A percentile compares a stretch with the other conserved stretches of the same genome.
phyloP scores from a whole-genome alignment of 2,888 invertebrate genomes.

The Drosophila barbarae region DNA sequence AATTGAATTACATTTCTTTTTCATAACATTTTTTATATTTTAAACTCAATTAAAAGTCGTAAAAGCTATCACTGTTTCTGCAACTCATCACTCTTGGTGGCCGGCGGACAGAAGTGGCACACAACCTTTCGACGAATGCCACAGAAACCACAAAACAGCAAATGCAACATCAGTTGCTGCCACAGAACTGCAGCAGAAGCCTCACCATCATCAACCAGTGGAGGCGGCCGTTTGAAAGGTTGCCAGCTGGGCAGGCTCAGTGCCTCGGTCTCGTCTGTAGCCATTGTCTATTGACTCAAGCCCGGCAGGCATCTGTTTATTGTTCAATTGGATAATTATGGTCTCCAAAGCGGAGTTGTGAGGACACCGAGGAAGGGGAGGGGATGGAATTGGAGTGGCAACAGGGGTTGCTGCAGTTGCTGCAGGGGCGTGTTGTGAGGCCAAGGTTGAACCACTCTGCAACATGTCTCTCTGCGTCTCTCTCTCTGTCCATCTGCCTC shows the following conservation, averaged over 20 bases:
- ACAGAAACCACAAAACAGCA: slow-evolving; percentile 12
- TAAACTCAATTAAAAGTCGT: slow-evolving; percentile 1
- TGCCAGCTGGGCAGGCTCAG: slow-evolving; percentile 41
- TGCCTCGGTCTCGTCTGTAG: slow-evolving; percentile 6
- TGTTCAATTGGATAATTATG: slow-evolving; percentile 73
- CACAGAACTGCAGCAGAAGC: slow-evolving; percentile 27
- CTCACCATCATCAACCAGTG: neutral
- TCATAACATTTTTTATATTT: neutral
- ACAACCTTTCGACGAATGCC: slow-evolving; percentile 19
- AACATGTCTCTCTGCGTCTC: slow-evolving; percentile 3
- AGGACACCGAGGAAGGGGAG: slow-evolving; percentile 1
- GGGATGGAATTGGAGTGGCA: slow-evolving; percentile 3
- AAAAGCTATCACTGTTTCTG: slow-evolving; percentile 2
- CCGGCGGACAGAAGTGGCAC: slow-evolving; percentile 14
- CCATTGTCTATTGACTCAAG: slow-evolving; percentile 63
- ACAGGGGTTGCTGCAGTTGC: neutral
- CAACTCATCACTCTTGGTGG: neutral
- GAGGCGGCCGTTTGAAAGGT: slow-evolving; percentile 31
- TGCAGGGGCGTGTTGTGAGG: slow-evolving; percentile 29
- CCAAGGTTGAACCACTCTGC: slow-evolving; percentile 43
- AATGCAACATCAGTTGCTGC: slow-evolving; percentile 3
- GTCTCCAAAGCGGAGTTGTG: slow-evolving; percentile 39
- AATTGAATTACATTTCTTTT: neutral
- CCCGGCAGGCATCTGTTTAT: slow-evolving; percentile 69
- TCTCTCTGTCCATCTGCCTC: neutral